Conservation (phyloP, 2,113 vertebrate species). For the Hymenochirus boettgeri region DNA sequence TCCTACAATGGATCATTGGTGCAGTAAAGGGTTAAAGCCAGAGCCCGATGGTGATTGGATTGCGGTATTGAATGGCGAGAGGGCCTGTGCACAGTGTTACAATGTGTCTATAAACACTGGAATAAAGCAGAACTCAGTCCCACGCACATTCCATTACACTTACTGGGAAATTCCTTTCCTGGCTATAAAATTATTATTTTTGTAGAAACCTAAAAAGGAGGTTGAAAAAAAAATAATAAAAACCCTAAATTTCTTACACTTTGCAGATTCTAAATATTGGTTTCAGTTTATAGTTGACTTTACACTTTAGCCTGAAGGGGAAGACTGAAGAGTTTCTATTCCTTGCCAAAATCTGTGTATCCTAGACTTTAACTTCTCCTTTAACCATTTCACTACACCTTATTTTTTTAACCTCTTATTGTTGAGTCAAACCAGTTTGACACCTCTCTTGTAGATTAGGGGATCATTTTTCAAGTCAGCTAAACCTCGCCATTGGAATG, state of each 20-base stretch:
- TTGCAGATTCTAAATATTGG: slow-evolving; percentile 2
- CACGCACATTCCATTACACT: slow-evolving; percentile 11
- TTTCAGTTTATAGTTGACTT: slow-evolving; percentile 10
- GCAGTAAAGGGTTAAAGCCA: no score
- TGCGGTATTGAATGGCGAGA: not conserved
- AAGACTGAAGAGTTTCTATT: not conserved
- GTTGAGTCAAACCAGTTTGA: no score
- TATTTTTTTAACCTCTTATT: no score
- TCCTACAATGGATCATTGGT: no score
- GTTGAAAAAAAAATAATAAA: not conserved
- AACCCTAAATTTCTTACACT: slow-evolving; percentile 21
- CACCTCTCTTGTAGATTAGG: no score
- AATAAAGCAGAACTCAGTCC: not conserved
- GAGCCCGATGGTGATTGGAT: no score
- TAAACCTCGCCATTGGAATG: no score
- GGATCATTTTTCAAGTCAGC: no score
- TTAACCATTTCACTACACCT: no score
- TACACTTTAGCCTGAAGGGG: not conserved
- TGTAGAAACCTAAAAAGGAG: slow-evolving; percentile 6
- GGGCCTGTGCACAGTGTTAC: slow-evolving; percentile 1
- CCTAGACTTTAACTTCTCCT: no score
- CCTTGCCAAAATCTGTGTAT: no score
- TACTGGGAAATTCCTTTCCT: slow-evolving; percentile 14
- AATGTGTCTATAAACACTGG: slow-evolving; percentile 24
- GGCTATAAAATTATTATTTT: slow-evolving; percentile 38